Evolutionary conservation across 1,140 invertebrate genomes (phyloP).

Genomic region (Acromyrmex charruanus): DNA sequence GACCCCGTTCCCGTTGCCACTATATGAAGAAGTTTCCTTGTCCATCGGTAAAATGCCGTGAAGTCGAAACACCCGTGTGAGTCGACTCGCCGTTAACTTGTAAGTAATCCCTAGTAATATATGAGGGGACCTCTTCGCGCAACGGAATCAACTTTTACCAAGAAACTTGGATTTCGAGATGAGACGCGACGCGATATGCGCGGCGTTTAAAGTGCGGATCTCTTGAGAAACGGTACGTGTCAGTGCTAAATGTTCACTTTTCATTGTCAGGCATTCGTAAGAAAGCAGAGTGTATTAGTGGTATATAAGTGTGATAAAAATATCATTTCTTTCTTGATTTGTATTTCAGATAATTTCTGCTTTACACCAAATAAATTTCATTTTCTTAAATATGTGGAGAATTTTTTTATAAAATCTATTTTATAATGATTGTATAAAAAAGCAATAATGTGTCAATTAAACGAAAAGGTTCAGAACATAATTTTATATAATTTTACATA

Average conservation of each 20-base stretch:
- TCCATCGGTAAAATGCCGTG: conserved; percentile 49
- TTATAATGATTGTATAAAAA: neutral
- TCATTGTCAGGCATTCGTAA: conserved; percentile 45
- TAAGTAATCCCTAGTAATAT: conserved; percentile 71
- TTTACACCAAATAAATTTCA: neutral
- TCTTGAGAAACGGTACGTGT: conserved; percentile 8
- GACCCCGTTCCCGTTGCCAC: no score
- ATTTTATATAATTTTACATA: neutral
- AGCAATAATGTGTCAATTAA: neutral
- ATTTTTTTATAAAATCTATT: neutral
- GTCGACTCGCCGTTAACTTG: conserved; percentile 40
- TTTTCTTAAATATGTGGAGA: neutral
- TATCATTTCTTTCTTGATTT: neutral
- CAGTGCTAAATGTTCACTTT: conserved; percentile 35
- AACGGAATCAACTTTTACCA: conserved; percentile 70
- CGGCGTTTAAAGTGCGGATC: neutral
- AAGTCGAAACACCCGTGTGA: conserved; percentile 41
- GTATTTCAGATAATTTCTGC: neutral
- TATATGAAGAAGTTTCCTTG: conserved; percentile 18
- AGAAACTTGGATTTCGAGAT: conserved; percentile 69
- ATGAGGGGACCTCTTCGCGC: conserved; percentile 59
- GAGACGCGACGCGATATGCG: conserved; percentile 32
- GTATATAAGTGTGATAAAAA: neutral
- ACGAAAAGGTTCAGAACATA: neutral
- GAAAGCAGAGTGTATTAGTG: neutral